phyloP scores from a whole-genome alignment of 2,797 vertebrate genomes.

The Pantherophis alleghaniensis region DNA sequence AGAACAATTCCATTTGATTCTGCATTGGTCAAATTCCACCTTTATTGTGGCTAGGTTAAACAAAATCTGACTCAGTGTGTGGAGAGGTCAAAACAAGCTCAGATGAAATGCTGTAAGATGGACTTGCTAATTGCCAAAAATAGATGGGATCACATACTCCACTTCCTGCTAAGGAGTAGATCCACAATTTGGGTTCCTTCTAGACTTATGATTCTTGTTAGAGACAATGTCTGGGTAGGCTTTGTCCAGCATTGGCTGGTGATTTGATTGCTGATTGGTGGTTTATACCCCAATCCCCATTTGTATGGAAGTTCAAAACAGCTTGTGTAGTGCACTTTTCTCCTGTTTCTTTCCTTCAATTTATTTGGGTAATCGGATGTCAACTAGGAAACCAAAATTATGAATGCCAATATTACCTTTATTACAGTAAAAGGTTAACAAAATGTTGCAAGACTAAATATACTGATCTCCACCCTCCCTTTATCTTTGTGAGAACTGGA shows the following conservation, averaged over 20 bases:
- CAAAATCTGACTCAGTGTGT: background rate
- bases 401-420: background rate
- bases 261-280: background rate
- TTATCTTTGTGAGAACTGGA: background rate
- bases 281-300: background rate
- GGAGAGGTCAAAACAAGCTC: background rate
- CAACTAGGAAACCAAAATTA: background rate
- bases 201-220: background rate
- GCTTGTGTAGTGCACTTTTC: background rate
- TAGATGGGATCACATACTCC: background rate
- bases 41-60: background rate
- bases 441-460: background rate
- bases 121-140: background rate
- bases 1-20: background rate
- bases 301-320: background rate
- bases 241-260: background rate
- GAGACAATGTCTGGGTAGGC: background rate
- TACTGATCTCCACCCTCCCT: background rate
- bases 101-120: background rate
- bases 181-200: background rate
- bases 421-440: background rate
- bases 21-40: background rate
- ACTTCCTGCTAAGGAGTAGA: background rate
- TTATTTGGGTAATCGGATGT: background rate
- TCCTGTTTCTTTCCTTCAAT: background rate